Evolutionary conservation across 2,888 invertebrate genomes (phyloP).

Genomic region (Caenorhabditis zanzibari): DNA sequence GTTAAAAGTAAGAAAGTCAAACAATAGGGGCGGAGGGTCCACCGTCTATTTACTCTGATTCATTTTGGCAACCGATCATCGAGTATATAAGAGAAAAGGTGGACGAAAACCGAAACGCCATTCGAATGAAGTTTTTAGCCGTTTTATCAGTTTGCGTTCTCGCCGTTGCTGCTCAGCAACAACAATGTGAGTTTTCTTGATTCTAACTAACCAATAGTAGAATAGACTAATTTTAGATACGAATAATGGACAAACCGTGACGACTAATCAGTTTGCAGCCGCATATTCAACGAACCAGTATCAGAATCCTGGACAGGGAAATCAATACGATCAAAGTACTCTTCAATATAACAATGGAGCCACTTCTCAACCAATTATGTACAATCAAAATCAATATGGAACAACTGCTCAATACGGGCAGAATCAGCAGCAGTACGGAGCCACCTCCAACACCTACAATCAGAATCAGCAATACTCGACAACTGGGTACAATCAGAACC

Average conservation of each 20-base stretch:
- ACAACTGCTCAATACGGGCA: slow-evolving; percentile 31
- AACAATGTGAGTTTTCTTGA: slow-evolving; percentile 48
- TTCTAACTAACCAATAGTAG: neutral
- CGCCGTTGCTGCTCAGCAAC: slow-evolving; percentile 48
- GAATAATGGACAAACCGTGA: slow-evolving; percentile 57
- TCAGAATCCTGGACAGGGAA: slow-evolving; percentile 22
- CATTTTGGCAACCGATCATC: slow-evolving; percentile 66
- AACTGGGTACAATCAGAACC: slow-evolving; percentile 22
- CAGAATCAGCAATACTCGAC: slow-evolving; percentile 9
- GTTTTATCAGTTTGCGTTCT: slow-evolving; percentile 29
- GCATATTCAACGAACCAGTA: slow-evolving; percentile 57
- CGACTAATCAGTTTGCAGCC: slow-evolving; percentile 62
- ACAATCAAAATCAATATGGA: slow-evolving; percentile 55
- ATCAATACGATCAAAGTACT: slow-evolving; percentile 47
- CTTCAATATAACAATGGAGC: slow-evolving; percentile 61
- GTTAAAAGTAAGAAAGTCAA: slow-evolving; percentile 62
- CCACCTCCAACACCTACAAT: slow-evolving; percentile 30
- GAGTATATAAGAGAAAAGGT: slow-evolving; percentile 57
- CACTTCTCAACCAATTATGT: slow-evolving; percentile 55
- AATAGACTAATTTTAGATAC: slow-evolving; percentile 40
- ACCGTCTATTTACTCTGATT: slow-evolving; percentile 61
- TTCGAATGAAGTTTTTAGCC: slow-evolving; percentile 47
- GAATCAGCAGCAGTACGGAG: slow-evolving; percentile 36
- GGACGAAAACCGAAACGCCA: slow-evolving; percentile 22
- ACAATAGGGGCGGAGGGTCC: slow-evolving; percentile 57